phyloP scores from a whole-genome alignment of 92 coral and sea anemone genomes.

The Porites divaricata region DNA sequence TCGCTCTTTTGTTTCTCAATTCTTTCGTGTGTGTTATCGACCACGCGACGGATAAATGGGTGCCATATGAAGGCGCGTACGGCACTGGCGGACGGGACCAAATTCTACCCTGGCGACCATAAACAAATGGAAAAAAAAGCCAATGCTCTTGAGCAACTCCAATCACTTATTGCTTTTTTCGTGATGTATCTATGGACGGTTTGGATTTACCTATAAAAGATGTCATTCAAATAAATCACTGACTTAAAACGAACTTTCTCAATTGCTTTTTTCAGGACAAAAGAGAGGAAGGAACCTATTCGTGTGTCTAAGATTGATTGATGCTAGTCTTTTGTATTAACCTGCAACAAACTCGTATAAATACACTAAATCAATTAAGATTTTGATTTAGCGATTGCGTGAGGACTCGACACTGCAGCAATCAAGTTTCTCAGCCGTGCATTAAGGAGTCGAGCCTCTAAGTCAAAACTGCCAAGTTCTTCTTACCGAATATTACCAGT shows the following conservation, averaged over 20 bases:
- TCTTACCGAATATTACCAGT: too few relatives aligned
- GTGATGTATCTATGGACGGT: conserved; percentile 4
- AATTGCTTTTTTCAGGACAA: conserved; percentile 1
- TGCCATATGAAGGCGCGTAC: conserved; percentile 8
- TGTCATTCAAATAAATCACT: background rate
- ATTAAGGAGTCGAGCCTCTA: too few relatives aligned
- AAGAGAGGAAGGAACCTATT: background rate
- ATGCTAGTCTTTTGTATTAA: background rate
- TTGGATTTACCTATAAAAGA: background rate
- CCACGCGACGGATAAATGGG: conserved; percentile 37
- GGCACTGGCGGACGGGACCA: background rate
- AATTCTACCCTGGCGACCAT: background rate
- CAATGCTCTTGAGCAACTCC: background rate
- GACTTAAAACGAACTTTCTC: background rate
- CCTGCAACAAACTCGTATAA: background rate
- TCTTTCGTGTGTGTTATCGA: conserved; percentile 6
- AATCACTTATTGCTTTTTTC: background rate
- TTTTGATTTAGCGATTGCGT: conserved; percentile 15
- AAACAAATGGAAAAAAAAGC: background rate
- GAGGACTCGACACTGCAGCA: background rate
- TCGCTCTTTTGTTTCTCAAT: conserved; percentile 13
- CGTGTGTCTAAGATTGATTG: background rate
- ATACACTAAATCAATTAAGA: conserved; percentile 11
- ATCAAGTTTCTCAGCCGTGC: background rate
- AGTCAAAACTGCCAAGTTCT: too few relatives aligned